Conservation (phyloP, 1,140 invertebrate genomes). For the Andricus grossulariae region DNA sequence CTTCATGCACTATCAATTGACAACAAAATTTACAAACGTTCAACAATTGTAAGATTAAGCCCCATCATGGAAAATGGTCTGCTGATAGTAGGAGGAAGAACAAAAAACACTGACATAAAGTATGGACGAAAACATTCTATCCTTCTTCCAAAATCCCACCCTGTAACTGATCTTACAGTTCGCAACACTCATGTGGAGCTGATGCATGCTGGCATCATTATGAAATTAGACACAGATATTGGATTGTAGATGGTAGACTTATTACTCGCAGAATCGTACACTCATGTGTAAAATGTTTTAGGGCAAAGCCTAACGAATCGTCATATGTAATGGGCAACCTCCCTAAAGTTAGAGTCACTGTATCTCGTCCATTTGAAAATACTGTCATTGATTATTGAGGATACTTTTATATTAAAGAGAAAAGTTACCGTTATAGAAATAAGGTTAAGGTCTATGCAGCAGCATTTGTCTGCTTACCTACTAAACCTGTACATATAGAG, state of each 20-base stretch:
- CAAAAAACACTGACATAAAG: slow-evolving; percentile 10
- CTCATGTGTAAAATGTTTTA: slow-evolving; percentile 21
- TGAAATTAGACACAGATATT: slow-evolving; percentile 32
- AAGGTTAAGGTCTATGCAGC: neutral
- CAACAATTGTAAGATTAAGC: no score
- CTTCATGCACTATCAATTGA: no score
- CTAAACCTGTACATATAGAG: no score
- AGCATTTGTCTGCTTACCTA: no score
- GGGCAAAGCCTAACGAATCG: neutral
- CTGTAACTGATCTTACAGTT: slow-evolving; percentile 20
- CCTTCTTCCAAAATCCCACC: slow-evolving; percentile 16
- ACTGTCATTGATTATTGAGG: slow-evolving; percentile 29
- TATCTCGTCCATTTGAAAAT: slow-evolving; percentile 17
- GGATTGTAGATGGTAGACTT: slow-evolving; percentile 29
- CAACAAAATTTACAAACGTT: no score
- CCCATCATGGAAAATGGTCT: neutral
- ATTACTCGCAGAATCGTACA: neutral
- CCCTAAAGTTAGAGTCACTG: slow-evolving; percentile 1
- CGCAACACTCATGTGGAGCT: no score
- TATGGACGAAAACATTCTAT: slow-evolving; percentile 32
- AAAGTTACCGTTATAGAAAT: neutral
- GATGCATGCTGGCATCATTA: neutral
- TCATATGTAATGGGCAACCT: slow-evolving; percentile 30
- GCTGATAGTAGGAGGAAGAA: slow-evolving; percentile 27
- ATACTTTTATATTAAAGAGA: slow-evolving; percentile 30